Evolutionary conservation across 2,888 invertebrate genomes (phyloP).

Genomic region (Drosophila suboccidentalis): DNA sequence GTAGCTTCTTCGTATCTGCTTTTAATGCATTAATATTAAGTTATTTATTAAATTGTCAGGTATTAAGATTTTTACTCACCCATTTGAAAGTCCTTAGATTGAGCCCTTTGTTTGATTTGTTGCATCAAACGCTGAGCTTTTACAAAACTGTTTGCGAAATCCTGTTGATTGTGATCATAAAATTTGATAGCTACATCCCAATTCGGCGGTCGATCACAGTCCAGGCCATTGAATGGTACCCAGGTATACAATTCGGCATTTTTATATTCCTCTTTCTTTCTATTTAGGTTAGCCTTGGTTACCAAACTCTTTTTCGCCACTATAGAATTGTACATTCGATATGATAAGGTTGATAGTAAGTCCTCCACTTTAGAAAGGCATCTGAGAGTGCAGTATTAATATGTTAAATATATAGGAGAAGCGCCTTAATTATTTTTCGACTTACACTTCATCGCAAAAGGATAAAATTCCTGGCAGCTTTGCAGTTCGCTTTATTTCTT

Average conservation of each 20-base stretch:
- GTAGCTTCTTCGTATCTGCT: no score
- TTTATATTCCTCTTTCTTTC: not conserved
- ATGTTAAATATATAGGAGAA: not conserved
- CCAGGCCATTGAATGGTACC: not conserved
- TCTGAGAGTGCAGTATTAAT: slow-evolving; percentile 9
- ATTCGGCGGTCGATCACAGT: not conserved
- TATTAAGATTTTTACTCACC: not conserved
- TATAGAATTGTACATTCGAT: slow-evolving; percentile 12
- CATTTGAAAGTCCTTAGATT: not conserved
- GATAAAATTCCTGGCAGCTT: slow-evolving; percentile 77
- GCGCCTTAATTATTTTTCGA: not conserved
- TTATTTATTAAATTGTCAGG: not conserved
- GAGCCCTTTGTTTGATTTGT: not conserved
- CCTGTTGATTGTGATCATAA: not conserved
- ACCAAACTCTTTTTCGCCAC: not conserved
- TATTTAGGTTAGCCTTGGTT: not conserved
- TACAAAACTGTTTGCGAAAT: not conserved
- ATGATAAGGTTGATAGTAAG: not conserved
- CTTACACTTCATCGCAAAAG: slow-evolving; percentile 68
- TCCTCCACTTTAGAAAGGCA: not conserved
- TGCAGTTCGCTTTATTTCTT: slow-evolving; percentile 57
- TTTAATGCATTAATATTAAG: not conserved
- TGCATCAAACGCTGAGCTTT: not conserved
- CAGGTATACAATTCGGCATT: not conserved
- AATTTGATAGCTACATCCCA: not conserved